Percentiles rank a stretch among this genome's conserved stretches.
phyloP scores from a whole-genome alignment of 37 sponge, comb jelly and placozoan genomes.

The Crambe crambe region DNA sequence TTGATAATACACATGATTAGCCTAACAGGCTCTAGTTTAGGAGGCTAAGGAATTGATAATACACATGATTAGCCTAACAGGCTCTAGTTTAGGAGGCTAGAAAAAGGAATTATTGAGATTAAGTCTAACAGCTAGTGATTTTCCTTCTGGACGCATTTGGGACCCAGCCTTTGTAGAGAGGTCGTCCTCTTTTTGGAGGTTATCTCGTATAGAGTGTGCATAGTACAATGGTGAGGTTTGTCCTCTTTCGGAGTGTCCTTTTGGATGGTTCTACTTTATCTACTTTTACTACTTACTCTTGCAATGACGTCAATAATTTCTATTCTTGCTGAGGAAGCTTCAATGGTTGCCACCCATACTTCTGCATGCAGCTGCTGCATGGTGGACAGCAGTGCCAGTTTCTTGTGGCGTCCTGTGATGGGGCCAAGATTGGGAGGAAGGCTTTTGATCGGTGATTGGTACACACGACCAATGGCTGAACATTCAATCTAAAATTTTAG shows the following conservation, averaged over 20 bases:
- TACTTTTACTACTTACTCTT: constrained; percentile 12
- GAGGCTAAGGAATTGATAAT: not conserved
- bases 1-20: not conserved
- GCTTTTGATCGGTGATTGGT: constrained; percentile 7
- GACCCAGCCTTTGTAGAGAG: too few species aligned
- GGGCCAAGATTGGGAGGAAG: constrained; percentile 16
- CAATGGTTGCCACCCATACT: constrained; percentile 56
- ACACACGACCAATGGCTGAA: constrained; percentile 22
- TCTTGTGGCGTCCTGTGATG: not conserved
- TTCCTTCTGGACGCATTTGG: too few species aligned
- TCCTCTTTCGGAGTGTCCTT: too few species aligned
- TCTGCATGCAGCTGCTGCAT: constrained; percentile 45
- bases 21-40: too few species aligned
- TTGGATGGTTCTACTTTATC: too few species aligned
- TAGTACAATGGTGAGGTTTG: not conserved
- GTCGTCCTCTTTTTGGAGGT: too few species aligned
- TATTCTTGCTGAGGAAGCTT: constrained; percentile 13
- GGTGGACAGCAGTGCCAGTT: not conserved
- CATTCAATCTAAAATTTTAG: constrained; percentile 32
- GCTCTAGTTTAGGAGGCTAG: constrained; percentile 33
- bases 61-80: too few species aligned
- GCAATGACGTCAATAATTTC: constrained; percentile 58
- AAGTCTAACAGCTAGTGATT: too few species aligned
- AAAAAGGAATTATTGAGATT: too few species aligned
- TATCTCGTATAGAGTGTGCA: too few species aligned